Conservation (phyloP, 2,888 invertebrate genomes). For the Pandemis corylana region DNA sequence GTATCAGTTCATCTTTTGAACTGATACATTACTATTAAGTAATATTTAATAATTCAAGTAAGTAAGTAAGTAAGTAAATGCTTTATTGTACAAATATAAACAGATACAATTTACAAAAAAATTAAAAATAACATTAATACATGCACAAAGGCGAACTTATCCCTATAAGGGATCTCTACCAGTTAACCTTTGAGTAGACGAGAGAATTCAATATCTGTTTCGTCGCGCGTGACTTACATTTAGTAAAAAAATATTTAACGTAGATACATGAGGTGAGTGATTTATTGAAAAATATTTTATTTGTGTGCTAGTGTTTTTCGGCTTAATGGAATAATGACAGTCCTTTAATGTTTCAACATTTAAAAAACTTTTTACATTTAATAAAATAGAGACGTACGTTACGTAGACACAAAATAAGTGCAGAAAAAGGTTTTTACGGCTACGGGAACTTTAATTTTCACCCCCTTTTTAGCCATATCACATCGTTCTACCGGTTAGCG, state of each 20-base stretch:
- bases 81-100: no score
- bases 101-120: no score
- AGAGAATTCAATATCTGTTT: neutral
- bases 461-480: neutral
- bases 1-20: no score
- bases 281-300: neutral
- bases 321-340: neutral
- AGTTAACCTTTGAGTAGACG: no score
- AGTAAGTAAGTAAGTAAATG: no score
- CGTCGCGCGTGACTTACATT: neutral
- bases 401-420: no score
- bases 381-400: no score
- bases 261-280: neutral
- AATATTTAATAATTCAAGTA: neutral
- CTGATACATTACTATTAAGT: neutral
- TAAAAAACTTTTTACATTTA: neutral
- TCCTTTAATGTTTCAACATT: neutral
- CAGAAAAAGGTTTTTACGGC: neutral
- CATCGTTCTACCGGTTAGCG: neutral
- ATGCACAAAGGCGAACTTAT: no score
- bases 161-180: no score
- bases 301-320: neutral
- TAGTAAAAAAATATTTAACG: neutral
- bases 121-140: no score
- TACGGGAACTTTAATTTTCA: neutral